Evolutionary conservation across 1,140 invertebrate genomes (phyloP).

Genomic region (Drosophila aff.): DNA sequence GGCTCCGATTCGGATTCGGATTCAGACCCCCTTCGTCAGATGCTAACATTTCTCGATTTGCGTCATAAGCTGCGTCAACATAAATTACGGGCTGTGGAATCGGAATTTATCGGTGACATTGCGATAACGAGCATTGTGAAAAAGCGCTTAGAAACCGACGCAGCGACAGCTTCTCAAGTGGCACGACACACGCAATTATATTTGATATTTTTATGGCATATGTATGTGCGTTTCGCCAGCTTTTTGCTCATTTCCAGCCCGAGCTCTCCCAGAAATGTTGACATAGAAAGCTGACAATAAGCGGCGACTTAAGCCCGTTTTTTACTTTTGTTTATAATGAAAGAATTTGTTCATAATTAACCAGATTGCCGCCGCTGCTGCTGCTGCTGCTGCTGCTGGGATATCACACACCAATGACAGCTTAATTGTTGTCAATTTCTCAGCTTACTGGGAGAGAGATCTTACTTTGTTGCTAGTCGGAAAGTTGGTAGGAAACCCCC

Average conservation of each 20-base stretch:
- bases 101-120: constrained; percentile 72
- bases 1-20: constrained; percentile 1
- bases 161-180: constrained; percentile 44
- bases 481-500: neutral
- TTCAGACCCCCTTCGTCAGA: constrained; percentile 37
- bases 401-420: constrained; percentile 46
- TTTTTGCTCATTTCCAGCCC: constrained; percentile 20
- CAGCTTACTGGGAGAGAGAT: constrained; percentile 9
- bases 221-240: constrained; percentile 32
- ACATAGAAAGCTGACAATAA: constrained; percentile 59
- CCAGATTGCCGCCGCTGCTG: constrained; percentile 28
- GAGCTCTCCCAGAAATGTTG: constrained; percentile 47
- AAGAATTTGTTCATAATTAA: constrained; percentile 65
- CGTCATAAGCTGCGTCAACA: constrained; percentile 64
- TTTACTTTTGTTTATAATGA: constrained; percentile 37
- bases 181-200: constrained; percentile 66
- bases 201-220: constrained; percentile 75
- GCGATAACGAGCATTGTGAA: constrained; percentile 72
- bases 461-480: constrained; percentile 6
- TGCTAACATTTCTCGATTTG: constrained; percentile 52
- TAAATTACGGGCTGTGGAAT: constrained; percentile 68
- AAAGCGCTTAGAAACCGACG: constrained; percentile 19
- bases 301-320: constrained; percentile 34
- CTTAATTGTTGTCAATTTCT: constrained; percentile 17
- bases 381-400: neutral